phyloP scores from a whole-genome alignment of 2,888 invertebrate genomes.

The Palloptera scutellata region DNA sequence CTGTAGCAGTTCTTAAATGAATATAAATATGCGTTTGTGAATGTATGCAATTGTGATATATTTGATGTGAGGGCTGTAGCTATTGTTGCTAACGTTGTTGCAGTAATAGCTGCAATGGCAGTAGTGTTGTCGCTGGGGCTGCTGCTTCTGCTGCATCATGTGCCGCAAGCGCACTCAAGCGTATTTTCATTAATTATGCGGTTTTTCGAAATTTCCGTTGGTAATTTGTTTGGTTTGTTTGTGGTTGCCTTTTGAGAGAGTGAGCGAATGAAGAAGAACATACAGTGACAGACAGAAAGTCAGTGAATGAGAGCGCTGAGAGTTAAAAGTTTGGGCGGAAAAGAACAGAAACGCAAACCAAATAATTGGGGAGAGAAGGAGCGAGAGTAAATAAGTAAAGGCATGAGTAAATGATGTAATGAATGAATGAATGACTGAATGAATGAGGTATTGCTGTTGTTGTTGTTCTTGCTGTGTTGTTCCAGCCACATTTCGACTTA shows the following conservation, averaged over 20 bases:
- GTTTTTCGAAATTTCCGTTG: constrained; percentile 38
- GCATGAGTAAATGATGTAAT: too few species aligned
- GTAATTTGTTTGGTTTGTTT: constrained; percentile 39
- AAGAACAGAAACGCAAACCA: too few species aligned
- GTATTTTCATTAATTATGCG: constrained; percentile 44
- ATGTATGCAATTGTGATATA: too few species aligned
- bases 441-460: too few species aligned
- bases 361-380: neutral
- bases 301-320: too few species aligned
- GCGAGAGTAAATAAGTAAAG: too few species aligned
- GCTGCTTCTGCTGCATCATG: constrained; percentile 16
- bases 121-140: neutral
- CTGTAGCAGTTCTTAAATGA: too few species aligned
- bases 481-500: neutral
- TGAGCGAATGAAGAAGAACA: neutral
- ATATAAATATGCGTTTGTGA: too few species aligned
- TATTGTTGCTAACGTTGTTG: neutral
- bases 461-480: neutral
- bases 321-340: too few species aligned
- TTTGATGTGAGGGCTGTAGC: neutral
- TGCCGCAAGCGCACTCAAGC: constrained; percentile 37
- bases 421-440: too few species aligned
- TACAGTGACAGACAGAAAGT: too few species aligned
- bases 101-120: neutral
- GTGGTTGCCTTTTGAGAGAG: neutral